Percentiles rank a stretch among this genome's conserved stretches.
phyloP scores from a whole-genome alignment of 2,113 vertebrate species.

The Rhinoderma darwinii region DNA sequence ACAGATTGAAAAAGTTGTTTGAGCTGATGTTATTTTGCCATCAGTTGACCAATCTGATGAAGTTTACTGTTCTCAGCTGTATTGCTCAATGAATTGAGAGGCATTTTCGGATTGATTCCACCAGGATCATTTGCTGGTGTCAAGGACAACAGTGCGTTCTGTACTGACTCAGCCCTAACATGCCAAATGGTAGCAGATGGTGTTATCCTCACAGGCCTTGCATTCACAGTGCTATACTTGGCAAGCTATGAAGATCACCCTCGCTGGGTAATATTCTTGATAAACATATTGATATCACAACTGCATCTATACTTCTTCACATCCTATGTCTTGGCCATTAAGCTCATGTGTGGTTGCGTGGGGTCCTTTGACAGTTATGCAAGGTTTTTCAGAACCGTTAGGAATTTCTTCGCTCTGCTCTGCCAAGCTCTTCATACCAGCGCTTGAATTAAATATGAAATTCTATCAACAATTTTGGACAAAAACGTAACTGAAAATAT shows the following conservation, averaged over 20 bases:
- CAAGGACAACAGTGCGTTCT: slow-evolving; percentile 72
- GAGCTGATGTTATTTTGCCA: not conserved
- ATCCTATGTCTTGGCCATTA: not conserved
- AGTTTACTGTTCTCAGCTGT: not conserved
- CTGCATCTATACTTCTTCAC: not conserved
- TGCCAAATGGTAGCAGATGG: slow-evolving; percentile 73
- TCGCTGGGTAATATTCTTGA: slow-evolving; percentile 69
- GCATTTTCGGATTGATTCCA: slow-evolving; percentile 62
- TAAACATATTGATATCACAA: slow-evolving; percentile 21
- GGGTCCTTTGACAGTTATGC: not conserved
- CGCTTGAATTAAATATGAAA: slow-evolving; percentile 4
- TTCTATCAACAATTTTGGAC: not conserved
- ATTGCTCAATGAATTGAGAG: slow-evolving; percentile 53
- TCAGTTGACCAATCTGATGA: not conserved
- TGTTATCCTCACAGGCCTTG: slow-evolving; percentile 27
- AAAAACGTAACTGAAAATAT: not conserved
- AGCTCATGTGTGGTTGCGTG: not conserved
- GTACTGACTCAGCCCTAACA: slow-evolving; percentile 55
- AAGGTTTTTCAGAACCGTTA: not conserved
- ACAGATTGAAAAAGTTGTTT: not conserved
- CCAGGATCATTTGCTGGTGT: slow-evolving; percentile 46
- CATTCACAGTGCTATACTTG: slow-evolving; percentile 62
- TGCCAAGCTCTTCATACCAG: slow-evolving; percentile 17
- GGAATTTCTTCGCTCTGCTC: not conserved
- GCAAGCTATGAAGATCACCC: slow-evolving; percentile 65